phyloP scores from a whole-genome alignment of 2,113 vertebrate species.

The Spermophilus dauricus region DNA sequence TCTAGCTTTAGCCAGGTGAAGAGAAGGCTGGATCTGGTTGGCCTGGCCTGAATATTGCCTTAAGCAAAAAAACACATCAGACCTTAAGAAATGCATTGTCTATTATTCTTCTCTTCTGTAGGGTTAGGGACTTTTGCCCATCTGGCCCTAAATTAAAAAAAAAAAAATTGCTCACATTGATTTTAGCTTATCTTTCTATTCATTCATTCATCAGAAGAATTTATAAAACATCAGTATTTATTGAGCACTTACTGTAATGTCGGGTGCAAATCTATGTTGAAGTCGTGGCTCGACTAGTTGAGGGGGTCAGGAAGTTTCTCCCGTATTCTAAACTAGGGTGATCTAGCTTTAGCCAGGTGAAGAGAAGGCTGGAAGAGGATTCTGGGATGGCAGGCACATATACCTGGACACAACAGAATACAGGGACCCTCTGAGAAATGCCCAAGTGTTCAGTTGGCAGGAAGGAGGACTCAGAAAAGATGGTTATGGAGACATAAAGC shows the following conservation, averaged over 20 bases:
- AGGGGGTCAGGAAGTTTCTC: not conserved
- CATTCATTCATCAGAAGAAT: not conserved
- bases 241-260: not conserved
- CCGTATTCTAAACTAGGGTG: not conserved
- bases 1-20: not conserved
- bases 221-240: not conserved
- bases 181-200: slow-evolving; percentile 22
- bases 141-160: not conserved
- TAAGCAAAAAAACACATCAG: not conserved
- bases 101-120: not conserved
- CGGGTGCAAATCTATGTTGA: not conserved
- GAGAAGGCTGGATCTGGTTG: not conserved
- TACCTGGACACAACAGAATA: not conserved
- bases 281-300: not conserved
- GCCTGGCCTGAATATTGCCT: not conserved
- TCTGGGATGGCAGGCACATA: not conserved
- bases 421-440: not conserved
- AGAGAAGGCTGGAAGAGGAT: not conserved
- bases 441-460: not conserved
- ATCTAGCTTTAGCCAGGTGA: not conserved
- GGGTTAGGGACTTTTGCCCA: not conserved
- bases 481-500: too few relatives aligned
- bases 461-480: not conserved
- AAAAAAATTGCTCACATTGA: not conserved
- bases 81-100: not conserved